Evolutionary conservation across 2,113 vertebrate genomes (phyloP).

Genomic region (Psettodes erumei): DNA sequence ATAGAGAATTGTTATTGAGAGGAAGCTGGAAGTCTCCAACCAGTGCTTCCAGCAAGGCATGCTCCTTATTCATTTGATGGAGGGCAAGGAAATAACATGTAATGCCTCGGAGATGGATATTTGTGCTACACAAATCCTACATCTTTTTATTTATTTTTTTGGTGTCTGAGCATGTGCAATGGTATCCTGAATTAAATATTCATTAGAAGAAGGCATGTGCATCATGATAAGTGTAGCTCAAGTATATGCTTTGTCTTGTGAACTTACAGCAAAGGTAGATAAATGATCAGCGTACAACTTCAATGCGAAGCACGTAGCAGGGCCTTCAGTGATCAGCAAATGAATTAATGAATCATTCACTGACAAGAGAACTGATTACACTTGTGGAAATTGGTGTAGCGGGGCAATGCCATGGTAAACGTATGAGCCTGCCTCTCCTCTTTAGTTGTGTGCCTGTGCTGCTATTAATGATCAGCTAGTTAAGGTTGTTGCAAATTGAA

Average conservation of each 20-base stretch:
- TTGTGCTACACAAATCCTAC: slow-evolving; percentile 5
- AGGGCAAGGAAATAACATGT: not conserved
- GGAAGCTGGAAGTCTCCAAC: not conserved
- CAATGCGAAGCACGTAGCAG: not conserved
- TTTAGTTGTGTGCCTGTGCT: no score
- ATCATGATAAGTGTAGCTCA: not conserved
- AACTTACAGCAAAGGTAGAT: not conserved
- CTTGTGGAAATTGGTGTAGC: no score
- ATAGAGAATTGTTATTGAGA: not conserved
- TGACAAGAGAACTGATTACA: no score
- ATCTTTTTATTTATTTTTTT: not conserved
- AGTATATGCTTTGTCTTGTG: not conserved
- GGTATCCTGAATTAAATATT: slow-evolving; percentile 24
- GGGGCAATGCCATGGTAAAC: no score
- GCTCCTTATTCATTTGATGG: not conserved
- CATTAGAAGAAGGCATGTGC: not conserved
- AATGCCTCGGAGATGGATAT: slow-evolving; percentile 21
- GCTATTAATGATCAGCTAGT: no score
- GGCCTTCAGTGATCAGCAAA: no score
- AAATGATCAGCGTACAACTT: not conserved
- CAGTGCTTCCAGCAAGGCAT: not conserved
- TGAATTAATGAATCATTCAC: no score
- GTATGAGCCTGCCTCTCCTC: no score
- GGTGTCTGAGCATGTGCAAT: not conserved
- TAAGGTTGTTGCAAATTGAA: no score